A percentile compares a stretch with the other conserved stretches of the same genome.
Evolutionary conservation across 1,140 invertebrate genomes (phyloP).

Genomic region (Caenorhabditis inopinata): DNA sequence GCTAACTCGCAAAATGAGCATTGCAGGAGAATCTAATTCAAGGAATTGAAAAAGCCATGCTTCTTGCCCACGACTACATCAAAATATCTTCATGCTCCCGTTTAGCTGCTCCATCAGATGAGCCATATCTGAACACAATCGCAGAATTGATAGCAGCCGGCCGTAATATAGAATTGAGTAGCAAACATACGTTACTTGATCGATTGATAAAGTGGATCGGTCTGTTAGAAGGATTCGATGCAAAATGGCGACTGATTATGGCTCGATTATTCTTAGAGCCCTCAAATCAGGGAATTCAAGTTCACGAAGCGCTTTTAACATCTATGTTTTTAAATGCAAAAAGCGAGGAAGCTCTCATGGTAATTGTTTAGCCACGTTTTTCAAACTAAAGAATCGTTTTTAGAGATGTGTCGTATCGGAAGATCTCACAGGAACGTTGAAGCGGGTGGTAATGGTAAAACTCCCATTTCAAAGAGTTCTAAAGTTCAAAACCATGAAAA

Average conservation of each 20-base stretch:
- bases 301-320: not conserved
- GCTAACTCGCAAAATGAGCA: no score
- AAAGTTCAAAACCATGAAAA: not conserved
- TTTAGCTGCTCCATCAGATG: no score
- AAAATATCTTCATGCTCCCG: no score
- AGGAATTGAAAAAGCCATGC: not conserved
- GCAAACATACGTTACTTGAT: not conserved
- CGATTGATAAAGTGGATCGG: not conserved
- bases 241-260: not conserved
- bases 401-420: not conserved
- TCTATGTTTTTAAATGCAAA: not conserved
- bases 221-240: not conserved
- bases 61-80: not conserved
- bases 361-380: not conserved
- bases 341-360: not conserved
- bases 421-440: not conserved
- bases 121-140: not conserved
- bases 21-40: not conserved
- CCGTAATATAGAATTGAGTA: not conserved
- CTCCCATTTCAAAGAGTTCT: not conserved
- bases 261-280: not conserved
- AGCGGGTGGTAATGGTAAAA: not conserved
- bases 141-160: not conserved
- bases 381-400: not conserved
- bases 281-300: not conserved